These are phyloP conservation scores for Indicator maculatus DNA, from an alignment of 2,113 vertebrate genomes.

Conservation along the genomic window DNA sequence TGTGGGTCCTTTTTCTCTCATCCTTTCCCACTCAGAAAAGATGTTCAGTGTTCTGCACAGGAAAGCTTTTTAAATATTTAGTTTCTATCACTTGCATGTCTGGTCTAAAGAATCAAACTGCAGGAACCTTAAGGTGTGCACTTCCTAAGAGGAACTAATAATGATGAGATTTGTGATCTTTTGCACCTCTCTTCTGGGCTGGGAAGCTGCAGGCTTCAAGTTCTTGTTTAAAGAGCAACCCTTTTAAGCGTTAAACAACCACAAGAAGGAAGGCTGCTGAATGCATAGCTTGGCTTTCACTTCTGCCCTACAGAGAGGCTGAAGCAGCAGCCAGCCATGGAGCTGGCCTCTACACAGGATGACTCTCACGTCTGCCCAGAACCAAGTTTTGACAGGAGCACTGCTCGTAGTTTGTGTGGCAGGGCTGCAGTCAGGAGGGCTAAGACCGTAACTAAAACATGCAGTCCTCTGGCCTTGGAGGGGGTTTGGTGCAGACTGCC, in stretches of 20 bases:
- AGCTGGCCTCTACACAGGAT: background rate
- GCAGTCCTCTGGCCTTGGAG: background rate
- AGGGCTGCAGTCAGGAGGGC: background rate
- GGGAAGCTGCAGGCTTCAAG: background rate
- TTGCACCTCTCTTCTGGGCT: background rate
- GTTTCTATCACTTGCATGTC: background rate
- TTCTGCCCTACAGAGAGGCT: background rate
- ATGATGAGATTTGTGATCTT: background rate
- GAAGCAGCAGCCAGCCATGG: background rate
- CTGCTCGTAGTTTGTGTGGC: background rate
- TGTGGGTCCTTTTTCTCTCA: background rate
- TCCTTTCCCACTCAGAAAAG: background rate
- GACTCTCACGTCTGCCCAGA: background rate
- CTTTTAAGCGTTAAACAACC: background rate
- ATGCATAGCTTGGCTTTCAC: background rate
- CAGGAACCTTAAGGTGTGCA: background rate
- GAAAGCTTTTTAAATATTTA: background rate
- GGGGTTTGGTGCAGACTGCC: background rate
- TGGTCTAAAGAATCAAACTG: background rate
- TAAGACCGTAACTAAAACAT: background rate
- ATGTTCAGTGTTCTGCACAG: background rate
- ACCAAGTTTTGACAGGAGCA: background rate
- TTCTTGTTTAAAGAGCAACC: background rate
- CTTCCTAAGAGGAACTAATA: background rate
- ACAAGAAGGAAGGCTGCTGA: background rate